Base-by-base conservation (phyloP, 2,888 invertebrate species). In the Carcina quercana region DNA sequence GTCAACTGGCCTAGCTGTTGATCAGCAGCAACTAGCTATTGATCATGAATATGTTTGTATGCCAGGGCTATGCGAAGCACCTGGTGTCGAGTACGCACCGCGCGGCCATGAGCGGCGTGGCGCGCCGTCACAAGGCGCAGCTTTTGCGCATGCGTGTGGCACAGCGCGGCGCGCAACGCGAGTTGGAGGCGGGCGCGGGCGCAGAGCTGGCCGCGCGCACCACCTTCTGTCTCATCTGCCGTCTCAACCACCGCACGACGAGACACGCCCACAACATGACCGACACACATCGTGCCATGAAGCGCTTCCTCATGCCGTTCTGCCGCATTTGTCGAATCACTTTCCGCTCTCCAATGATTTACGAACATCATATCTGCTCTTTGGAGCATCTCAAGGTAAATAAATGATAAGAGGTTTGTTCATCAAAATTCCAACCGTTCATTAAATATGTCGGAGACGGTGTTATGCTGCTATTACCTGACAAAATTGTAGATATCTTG, bases 321-420 rank as follows among this genome's bases (percentile, higher is more conserved):
- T 94, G 94, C 57, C 89, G 90, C 52, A 86, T 90, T 28, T 95
- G 94, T 64, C 89, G 90, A 37, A 74, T 91, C 49, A 87, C 90
- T 21, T 94, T 93, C 75, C 90, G 92, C 50, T 92, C 93, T 43
- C 93, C 94, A 8, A 94, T 94, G 92, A 85, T 91, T 10, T 94
- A 91, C 64, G 94, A 95, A 61, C 91, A 90, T 40, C 95, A 95
- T 69, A 88, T 93, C 43, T 92, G 93, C 60, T 91, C 93, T 0
- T 73, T 94, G 44, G 92, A 92, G 37, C 94, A 94, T 55, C 88
- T 94, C 15, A 90, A 91, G 88, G 93, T 93, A 34, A 5, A 11
- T 20, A 3, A 12, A 28, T 41, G 13, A n/a, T n/a, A n/a, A n/a
- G n/a, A n/a, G n/a, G n/a, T n/a, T n/a, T n/a, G n/a, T n/a, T n/a